Conservation (phyloP, 30 jellyfish, hydroid and myxozoan species). For the Mastigias papua region DNA sequence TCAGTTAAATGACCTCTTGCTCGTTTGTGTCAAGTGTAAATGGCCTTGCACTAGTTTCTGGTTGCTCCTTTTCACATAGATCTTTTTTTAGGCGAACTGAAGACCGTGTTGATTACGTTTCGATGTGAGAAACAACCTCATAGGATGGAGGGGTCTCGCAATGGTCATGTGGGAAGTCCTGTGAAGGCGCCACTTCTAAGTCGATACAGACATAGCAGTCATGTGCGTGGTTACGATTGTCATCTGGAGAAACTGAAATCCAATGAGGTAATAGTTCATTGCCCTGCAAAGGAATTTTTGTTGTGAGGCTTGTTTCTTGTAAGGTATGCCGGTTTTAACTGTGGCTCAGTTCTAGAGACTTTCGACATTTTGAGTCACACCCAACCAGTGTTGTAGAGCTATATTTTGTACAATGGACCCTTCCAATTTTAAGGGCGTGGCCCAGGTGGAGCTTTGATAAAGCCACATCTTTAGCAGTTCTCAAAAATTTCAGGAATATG, state of each 20-base stretch:
- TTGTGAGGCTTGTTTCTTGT: too few species aligned
- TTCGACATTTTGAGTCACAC: too few species aligned
- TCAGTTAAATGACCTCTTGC: background rate
- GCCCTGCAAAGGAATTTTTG: too few species aligned
- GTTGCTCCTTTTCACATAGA: background rate
- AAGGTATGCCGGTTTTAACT: too few species aligned
- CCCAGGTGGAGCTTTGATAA: too few species aligned
- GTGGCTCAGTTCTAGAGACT: too few species aligned
- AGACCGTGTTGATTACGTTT: conserved; percentile 23
- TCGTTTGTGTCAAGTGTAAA: conserved; percentile 1
- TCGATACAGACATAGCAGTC: background rate
- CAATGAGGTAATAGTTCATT: background rate
- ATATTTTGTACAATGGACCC: too few species aligned
- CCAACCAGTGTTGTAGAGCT: too few species aligned
- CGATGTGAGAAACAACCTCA: conserved; percentile 24
- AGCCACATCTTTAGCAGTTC: too few species aligned
- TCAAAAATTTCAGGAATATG: too few species aligned
- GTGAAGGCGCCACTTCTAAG: background rate
- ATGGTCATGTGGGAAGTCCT: background rate
- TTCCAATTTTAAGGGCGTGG: too few species aligned
- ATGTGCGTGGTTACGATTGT: background rate
- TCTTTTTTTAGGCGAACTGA: background rate
- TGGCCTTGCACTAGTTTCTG: background rate
- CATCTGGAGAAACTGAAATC: background rate
- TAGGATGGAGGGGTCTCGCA: background rate